phyloP scores from a whole-genome alignment of 2,113 vertebrate genomes.

The Ageneiosus marmoratus region DNA sequence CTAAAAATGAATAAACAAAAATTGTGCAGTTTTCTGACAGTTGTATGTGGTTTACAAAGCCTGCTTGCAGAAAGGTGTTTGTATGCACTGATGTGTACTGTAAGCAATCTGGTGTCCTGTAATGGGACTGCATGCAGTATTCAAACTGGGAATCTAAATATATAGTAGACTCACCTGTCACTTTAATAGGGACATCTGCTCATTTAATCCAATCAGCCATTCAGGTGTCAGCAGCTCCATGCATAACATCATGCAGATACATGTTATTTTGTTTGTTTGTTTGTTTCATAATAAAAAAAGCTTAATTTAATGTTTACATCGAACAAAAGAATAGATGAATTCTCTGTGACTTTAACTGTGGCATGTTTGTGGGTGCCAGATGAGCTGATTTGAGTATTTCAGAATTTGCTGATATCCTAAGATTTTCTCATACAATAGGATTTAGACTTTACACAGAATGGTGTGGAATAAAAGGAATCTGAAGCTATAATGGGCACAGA shows the following conservation, averaged over 20 bases:
- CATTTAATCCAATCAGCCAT: neutral
- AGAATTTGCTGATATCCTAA: neutral
- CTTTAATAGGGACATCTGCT: neutral
- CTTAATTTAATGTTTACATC: neutral
- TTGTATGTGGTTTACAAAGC: slow-evolving; percentile 14
- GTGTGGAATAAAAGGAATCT: neutral
- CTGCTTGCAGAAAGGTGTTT: slow-evolving; percentile 7
- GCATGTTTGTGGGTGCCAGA: neutral
- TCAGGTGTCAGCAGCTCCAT: neutral
- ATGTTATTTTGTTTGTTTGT: too few relatives aligned
- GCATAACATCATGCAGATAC: neutral
- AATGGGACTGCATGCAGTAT: slow-evolving; percentile 1
- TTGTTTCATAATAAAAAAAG: too few relatives aligned
- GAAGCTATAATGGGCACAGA: too few relatives aligned
- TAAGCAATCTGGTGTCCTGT: slow-evolving; percentile 20
- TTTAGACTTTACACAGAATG: neutral
- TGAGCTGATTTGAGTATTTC: neutral
- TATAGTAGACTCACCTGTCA: too few relatives aligned
- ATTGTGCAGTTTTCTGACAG: slow-evolving; percentile 16
- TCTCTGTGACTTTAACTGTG: neutral
- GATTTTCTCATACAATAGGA: neutral
- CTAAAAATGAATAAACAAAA: slow-evolving; percentile 8
- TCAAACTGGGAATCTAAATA: neutral
- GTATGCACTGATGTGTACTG: neutral
- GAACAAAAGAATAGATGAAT: neutral